Evolutionary conservation across 2,888 invertebrate species (phyloP).

Genomic region (Galeopsomyia nigrocyanea): DNA sequence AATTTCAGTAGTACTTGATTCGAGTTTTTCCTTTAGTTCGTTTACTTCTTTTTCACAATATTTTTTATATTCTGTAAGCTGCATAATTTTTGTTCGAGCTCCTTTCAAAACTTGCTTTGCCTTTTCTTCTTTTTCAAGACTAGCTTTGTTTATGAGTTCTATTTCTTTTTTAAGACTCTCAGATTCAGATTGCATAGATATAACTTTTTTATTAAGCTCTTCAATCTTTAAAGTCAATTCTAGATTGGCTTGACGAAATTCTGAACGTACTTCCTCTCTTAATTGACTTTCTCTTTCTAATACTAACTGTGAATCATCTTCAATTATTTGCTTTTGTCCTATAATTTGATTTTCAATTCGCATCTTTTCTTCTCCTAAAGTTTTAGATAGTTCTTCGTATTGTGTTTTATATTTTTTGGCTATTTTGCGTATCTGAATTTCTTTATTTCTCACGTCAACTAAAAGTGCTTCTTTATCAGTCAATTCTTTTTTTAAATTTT

Average conservation of each 20-base stretch:
- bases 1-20: constrained; percentile 58
- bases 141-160: constrained; percentile 73
- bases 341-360: constrained; percentile 72
- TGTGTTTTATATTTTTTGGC: constrained; percentile 94
- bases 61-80: constrained; percentile 77
- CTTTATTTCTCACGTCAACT: constrained; percentile 78
- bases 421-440: constrained; percentile 85
- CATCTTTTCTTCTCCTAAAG: constrained; percentile 75
- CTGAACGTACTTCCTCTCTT: constrained; percentile 69
- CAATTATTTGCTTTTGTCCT: constrained; percentile 55
- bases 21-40: constrained; percentile 62
- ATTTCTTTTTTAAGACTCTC: constrained; percentile 78
- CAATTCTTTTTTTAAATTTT: constrained; percentile 77
- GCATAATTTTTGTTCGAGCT: constrained; percentile 81
- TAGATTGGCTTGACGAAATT: constrained; percentile 63
- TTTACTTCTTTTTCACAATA: constrained; percentile 62
- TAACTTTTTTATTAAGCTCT: constrained; percentile 67
- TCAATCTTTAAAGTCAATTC: constrained; percentile 61
- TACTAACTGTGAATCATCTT: constrained; percentile 62
- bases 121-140: constrained; percentile 76
- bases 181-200: constrained; percentile 72
- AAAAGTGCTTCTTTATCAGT: constrained; percentile 77
- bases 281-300: constrained; percentile 69
- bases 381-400: constrained; percentile 82
- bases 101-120: constrained; percentile 79